Percentiles rank a stretch among this genome's conserved stretches.
phyloP scores from a whole-genome alignment of 2,888 invertebrate genomes.

The Hirtodrosophila cameraria region DNA sequence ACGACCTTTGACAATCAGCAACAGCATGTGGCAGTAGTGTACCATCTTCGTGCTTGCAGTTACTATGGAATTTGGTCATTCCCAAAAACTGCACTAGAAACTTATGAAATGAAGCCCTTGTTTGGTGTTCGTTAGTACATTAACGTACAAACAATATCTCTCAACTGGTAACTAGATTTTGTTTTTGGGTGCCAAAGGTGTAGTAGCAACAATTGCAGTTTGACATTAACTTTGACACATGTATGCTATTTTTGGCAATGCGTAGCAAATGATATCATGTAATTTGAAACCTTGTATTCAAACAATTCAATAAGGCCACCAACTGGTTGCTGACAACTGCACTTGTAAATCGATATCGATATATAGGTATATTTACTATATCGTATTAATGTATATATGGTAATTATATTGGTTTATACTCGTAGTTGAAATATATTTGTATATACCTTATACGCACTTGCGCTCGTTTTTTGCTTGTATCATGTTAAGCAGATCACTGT shows the following conservation, averaged over 20 bases:
- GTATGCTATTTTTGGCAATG: conserved; percentile 46
- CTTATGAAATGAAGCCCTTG: too few species aligned
- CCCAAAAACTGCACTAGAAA: too few species aligned
- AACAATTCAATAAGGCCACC: conserved; percentile 73
- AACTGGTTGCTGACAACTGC: conserved; percentile 72
- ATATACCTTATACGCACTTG: conserved; percentile 51
- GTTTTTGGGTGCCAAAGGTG: conserved; percentile 23
- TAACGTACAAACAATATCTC: too few species aligned
- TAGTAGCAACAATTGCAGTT: conserved; percentile 41
- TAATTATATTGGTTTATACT: too few species aligned
- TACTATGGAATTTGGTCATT: conserved; percentile 1
- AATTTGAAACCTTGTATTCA: conserved; percentile 73
- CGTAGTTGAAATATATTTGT: too few species aligned
- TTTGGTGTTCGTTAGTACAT: too few species aligned
- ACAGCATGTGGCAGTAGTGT: conserved; percentile 44
- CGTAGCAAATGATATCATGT: conserved; percentile 57
- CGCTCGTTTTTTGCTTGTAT: conserved; percentile 4
- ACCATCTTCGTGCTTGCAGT: conserved; percentile 7
- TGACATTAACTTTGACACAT: conserved; percentile 63
- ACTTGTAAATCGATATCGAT: conserved; percentile 76
- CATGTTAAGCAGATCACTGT: conserved; percentile 26
- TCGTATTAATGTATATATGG: conserved; percentile 6
- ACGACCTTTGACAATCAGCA: conserved; percentile 72
- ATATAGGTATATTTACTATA: conserved; percentile 17
- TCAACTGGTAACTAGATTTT: too few species aligned